phyloP scores from a whole-genome alignment of 2,113 vertebrate genomes.

The human region GRCh38 chr5:23475001-23475500 shows the following conservation, averaged over 20 bases:
- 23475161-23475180: no score
- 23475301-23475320: background rate
- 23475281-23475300: background rate
- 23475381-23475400: background rate
- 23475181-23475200: no score
- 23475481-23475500: background rate
- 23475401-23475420: background rate
- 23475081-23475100: background rate
- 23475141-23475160: no score
- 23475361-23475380: background rate
- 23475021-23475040: background rate
- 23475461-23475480: background rate
- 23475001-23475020: background rate
- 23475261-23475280: no score
- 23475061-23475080: background rate
- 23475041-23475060: background rate
- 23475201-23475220: no score
- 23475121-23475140: background rate
- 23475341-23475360: background rate
- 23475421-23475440: background rate
- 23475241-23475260: no score
- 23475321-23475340: background rate
- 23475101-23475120: background rate
- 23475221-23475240: no score
- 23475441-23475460: background rate